These are phyloP conservation scores for Lacerta viridis DNA, from an alignment of 2,797 vertebrate species.

Conservation along the genomic window DNA sequence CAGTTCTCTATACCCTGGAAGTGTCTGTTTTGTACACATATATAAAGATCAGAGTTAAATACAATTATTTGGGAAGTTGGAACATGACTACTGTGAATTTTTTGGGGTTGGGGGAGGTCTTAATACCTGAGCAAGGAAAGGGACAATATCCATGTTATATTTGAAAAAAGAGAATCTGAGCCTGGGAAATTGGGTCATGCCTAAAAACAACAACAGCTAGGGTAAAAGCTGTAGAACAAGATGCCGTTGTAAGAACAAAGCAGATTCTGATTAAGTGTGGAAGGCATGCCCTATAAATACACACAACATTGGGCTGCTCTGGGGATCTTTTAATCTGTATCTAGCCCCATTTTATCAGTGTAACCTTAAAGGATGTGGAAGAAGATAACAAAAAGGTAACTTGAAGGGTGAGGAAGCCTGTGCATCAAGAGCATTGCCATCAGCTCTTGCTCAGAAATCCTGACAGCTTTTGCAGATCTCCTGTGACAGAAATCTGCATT, in stretches of 20 bases:
- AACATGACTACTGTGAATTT: neutral
- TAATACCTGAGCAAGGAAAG: neutral
- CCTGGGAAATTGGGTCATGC: neutral
- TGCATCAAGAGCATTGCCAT: too few relatives aligned
- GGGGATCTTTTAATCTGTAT: slow-evolving; percentile 12
- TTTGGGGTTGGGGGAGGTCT: too few relatives aligned
- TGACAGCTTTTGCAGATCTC: neutral
- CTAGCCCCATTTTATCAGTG: neutral
- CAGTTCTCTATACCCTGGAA: neutral
- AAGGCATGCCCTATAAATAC: slow-evolving; percentile 8
- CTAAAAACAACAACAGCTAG: neutral
- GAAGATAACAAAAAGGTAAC: slow-evolving; percentile 14
- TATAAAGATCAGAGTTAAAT: neutral
- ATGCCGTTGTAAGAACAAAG: neutral
- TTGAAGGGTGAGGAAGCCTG: slow-evolving; percentile 5
- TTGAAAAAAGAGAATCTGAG: neutral
- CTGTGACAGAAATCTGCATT: neutral
- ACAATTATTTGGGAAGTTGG: neutral
- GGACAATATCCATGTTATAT: neutral
- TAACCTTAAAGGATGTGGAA: neutral
- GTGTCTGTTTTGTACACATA: neutral
- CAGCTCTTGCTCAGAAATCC: neutral
- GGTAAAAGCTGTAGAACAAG: neutral
- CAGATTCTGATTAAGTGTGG: neutral
- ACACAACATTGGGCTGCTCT: neutral